phyloP scores from a whole-genome alignment of 1,140 invertebrate species.

The Calephelis virginiensis region DNA sequence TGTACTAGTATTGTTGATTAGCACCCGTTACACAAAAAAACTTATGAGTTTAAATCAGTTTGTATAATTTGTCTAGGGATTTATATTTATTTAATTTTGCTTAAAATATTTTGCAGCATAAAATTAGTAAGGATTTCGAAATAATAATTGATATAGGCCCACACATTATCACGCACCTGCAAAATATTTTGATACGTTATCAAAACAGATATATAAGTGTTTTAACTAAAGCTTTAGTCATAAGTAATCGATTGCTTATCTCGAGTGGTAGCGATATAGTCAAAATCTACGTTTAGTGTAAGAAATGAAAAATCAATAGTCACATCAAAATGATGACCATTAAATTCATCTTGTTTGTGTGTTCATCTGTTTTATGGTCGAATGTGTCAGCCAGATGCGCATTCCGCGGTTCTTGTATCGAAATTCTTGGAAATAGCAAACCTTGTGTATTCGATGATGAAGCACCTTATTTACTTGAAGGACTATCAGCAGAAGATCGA shows the following conservation, averaged over 20 bases:
- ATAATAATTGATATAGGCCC: constrained; percentile 18
- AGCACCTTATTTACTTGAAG: constrained; percentile 62
- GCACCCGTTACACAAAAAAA: too few relatives aligned
- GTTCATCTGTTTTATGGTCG: constrained; percentile 35
- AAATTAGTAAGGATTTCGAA: not conserved
- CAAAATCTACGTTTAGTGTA: not conserved
- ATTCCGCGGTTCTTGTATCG: constrained; percentile 49
- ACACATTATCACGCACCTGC: constrained; percentile 49
- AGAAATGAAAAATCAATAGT: not conserved
- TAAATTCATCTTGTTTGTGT: constrained; percentile 17
- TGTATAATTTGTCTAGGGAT: too few relatives aligned
- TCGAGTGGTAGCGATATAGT: not conserved
- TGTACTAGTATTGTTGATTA: too few relatives aligned
- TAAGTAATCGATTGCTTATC: not conserved
- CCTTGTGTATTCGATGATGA: constrained; percentile 74
- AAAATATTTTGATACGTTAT: constrained; percentile 54
- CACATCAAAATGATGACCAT: not conserved
- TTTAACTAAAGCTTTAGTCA: constrained; percentile 5
- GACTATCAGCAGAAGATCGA: constrained; percentile 33
- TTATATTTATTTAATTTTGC: too few relatives aligned
- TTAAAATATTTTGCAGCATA: too few relatives aligned
- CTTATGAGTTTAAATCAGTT: too few relatives aligned
- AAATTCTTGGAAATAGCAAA: constrained; percentile 39
- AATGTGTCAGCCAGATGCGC: constrained; percentile 46
- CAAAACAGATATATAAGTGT: constrained; percentile 24